Conservation (phyloP, 1,140 invertebrate genomes). For the Tetramorium parvispinum region DNA sequence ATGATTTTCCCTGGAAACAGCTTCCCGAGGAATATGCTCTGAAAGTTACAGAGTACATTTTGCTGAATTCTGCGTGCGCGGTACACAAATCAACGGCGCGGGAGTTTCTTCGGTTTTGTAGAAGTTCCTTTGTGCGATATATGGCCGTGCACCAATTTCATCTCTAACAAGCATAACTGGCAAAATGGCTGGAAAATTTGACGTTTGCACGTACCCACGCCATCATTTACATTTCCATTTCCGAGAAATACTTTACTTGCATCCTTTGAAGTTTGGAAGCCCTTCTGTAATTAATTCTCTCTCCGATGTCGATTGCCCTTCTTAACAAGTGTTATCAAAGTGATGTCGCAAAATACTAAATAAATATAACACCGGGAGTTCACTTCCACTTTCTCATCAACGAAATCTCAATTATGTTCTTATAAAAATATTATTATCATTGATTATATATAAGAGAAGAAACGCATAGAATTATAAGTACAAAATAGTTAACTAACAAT, state of each 20-base stretch:
- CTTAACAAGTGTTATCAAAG: slow-evolving; percentile 14
- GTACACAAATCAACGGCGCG: slow-evolving; percentile 47
- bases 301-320: neutral
- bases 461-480: neutral
- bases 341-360: slow-evolving; percentile 1
- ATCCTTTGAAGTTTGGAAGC: slow-evolving; percentile 11
- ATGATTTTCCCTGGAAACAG: slow-evolving; percentile 33
- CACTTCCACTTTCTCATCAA: neutral
- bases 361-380: neutral
- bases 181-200: slow-evolving; percentile 43
- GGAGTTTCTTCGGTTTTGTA: slow-evolving; percentile 42
- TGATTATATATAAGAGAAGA: neutral
- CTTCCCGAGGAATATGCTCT: slow-evolving; percentile 35
- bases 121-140: slow-evolving; percentile 47
- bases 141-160: slow-evolving; percentile 32
- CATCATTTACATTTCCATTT: slow-evolving; percentile 38
- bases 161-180: slow-evolving; percentile 38
- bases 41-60: slow-evolving; percentile 34
- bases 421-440: neutral
- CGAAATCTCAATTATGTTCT: neutral
- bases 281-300: slow-evolving; percentile 27
- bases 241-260: slow-evolving; percentile 12
- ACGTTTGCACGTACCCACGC: slow-evolving; percentile 1
- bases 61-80: slow-evolving; percentile 37
- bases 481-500: neutral